Evolutionary conservation across 2,113 vertebrate genomes (phyloP).

Genomic region (Crotalus viridis): DNA sequence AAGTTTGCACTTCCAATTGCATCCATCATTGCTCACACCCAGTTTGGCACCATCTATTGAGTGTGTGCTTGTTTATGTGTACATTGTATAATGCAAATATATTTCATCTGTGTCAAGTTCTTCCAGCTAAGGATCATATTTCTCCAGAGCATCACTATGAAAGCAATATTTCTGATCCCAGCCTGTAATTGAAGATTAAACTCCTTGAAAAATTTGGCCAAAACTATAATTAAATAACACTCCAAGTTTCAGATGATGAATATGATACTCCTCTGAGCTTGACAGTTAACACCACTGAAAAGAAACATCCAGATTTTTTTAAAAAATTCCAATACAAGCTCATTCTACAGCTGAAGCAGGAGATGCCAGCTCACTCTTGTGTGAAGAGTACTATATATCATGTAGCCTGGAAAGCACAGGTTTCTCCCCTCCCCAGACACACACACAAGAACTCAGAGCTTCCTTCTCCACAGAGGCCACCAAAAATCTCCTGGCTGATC

Average conservation of each 20-base stretch:
- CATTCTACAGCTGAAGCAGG: background rate
- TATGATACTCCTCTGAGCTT: conserved; percentile 30
- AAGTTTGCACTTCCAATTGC: conserved; percentile 8
- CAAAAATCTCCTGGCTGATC: background rate
- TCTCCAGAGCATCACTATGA: conserved; percentile 40
- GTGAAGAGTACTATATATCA: background rate
- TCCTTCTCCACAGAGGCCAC: background rate
- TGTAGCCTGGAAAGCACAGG: background rate
- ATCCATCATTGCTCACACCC: background rate
- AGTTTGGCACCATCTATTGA: background rate
- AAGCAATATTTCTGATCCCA: conserved; percentile 39
- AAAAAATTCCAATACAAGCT: background rate
- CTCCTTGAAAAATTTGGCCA: conserved; percentile 41
- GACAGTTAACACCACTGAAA: conserved; percentile 34
- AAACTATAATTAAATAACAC: conserved; percentile 48
- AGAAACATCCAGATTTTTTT: conserved; percentile 35
- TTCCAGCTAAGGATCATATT: conserved; percentile 59
- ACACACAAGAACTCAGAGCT: background rate
- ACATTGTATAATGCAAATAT: background rate
- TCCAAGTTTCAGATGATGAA: conserved; percentile 44
- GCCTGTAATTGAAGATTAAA: conserved; percentile 62
- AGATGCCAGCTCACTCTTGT: background rate
- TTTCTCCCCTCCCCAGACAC: background rate
- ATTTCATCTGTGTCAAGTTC: conserved; percentile 54
- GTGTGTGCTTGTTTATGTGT: background rate